phyloP scores from a whole-genome alignment of 2,888 invertebrate genomes.

The Lycocerus yunnanus region DNA sequence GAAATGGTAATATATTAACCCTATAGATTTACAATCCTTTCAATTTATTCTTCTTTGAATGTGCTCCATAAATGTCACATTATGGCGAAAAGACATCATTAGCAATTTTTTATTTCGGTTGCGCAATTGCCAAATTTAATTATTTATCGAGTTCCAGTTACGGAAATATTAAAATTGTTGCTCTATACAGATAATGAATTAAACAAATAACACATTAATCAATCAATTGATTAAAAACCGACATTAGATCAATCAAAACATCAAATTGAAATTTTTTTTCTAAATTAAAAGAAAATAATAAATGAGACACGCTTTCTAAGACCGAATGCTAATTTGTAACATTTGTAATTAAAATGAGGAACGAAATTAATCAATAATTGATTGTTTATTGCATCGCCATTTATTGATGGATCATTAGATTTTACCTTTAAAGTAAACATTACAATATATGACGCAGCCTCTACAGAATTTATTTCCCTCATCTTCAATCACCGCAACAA shows the following conservation, averaged over 20 bases:
- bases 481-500: conserved; percentile 39
- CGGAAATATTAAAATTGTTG: neutral
- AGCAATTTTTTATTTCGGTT: neutral
- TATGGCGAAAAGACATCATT: neutral
- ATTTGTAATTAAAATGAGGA: neutral
- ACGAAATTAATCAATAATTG: neutral
- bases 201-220: conserved; percentile 1
- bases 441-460: neutral
- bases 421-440: neutral
- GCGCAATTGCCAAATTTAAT: neutral
- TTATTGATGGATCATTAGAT: neutral
- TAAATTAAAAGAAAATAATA: conserved; percentile 1
- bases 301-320: neutral
- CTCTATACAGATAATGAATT: neutral
- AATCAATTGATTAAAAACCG: conserved; percentile 4
- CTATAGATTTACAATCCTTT: neutral
- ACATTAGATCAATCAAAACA: neutral
- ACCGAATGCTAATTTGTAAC: neutral
- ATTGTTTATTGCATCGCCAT: neutral
- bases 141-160: neutral
- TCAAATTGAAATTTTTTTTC: neutral
- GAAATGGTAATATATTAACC: conserved; percentile 14
- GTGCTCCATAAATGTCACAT: neutral
- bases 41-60: too few species aligned
- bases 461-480: conserved; percentile 25